Base-by-base conservation (phyloP, 2,888 invertebrate species). In the Temnothorax ravouxi region DNA sequence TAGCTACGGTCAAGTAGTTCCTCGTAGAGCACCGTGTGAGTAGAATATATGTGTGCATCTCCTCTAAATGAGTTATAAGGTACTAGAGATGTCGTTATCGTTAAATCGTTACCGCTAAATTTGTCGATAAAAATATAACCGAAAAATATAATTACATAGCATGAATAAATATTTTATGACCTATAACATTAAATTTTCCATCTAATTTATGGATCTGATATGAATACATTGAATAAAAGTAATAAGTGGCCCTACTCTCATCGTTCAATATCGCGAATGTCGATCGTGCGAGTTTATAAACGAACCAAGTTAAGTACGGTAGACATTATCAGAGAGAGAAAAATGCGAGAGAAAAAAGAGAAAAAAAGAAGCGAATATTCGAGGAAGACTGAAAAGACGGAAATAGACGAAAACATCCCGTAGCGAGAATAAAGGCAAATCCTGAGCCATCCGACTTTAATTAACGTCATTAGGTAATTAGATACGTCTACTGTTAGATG, bases 381-480 rank as follows among this genome's bases (percentile, higher is more conserved):
- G 29, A 41, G 6, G n/a, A 41, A 15, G 41, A 18, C 5, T 50
- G 75, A 59, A 13, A 18, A 41, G 25, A 5, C 13, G 21, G 41
- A 67, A 59, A 29, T 25, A 80, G 9, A 38, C 38, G 50, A 66
- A 76, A 77, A 59, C 15, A 47, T 21, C 44, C 15, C 13, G 21
- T 38, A 25, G 34, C 41, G 52, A 61, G 69, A 44, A 72, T 88
- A 80, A 88, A 84, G 86, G 86, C 83, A 84, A 91, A 91, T 91
- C 86, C 91, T 88, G 84, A 86, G 91, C 86, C 88, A 91, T 89
- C 86, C 83, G 86, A 89, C 86, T 89, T 89, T 88, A 89, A 89
- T 89, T 92, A 92, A 92, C 90, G 90, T 92, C 88, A 91, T 92
- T 92, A 91, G 89, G 88, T 91, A 92, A 92, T 92, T 92, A 92